phyloP scores from a whole-genome alignment of 2,888 invertebrate genomes.

The Microchrysa polita region DNA sequence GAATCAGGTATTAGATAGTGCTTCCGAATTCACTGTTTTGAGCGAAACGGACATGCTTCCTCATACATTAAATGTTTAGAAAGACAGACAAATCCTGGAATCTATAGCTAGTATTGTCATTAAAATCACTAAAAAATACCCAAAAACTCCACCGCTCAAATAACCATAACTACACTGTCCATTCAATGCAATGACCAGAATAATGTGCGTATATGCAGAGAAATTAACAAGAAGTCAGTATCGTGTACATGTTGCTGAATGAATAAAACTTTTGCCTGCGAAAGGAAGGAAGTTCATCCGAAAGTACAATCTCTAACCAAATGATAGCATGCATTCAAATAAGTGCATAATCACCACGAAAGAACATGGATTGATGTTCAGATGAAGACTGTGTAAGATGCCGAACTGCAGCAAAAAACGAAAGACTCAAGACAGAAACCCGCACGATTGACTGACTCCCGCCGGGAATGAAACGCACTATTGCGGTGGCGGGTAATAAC shows the following conservation, averaged over 20 bases:
- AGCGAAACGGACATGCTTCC: too few species aligned
- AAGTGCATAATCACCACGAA: conserved; percentile 41
- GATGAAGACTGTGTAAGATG: conserved; percentile 9
- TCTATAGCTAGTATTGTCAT: too few species aligned
- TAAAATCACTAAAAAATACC: too few species aligned
- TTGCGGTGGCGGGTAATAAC: background rate
- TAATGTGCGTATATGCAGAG: conserved; percentile 20
- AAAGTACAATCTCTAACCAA: conserved; percentile 44
- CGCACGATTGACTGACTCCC: background rate
- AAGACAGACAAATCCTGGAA: too few species aligned
- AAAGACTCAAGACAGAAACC: background rate
- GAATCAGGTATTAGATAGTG: conserved; percentile 26
- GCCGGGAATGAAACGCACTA: background rate
- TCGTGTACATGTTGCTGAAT: background rate
- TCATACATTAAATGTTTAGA: too few species aligned
- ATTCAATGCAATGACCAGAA: conserved; percentile 28
- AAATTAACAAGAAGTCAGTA: conserved; percentile 12
- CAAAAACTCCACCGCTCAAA: too few species aligned
- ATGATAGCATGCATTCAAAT: conserved; percentile 32
- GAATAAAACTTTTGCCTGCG: conserved; percentile 26
- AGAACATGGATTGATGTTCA: conserved; percentile 20
- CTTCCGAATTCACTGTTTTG: too few species aligned
- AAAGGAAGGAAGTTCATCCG: conserved; percentile 43
- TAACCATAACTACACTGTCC: too few species aligned
- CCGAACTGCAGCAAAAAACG: background rate